phyloP scores from a whole-genome alignment of 2,113 vertebrate species.

The Rousettus leschenaultii region DNA sequence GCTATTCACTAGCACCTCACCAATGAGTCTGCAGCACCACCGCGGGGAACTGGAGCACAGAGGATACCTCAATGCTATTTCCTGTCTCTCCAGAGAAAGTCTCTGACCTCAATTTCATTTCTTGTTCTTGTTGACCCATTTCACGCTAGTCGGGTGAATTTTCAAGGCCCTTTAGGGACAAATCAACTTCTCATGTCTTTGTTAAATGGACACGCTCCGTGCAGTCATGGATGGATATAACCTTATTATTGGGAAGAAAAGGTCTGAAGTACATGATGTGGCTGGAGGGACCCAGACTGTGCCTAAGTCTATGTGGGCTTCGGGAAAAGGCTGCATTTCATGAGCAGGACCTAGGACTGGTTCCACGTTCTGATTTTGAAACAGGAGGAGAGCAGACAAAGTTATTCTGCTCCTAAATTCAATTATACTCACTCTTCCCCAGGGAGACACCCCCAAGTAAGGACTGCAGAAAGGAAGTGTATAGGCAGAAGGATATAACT shows the following conservation, averaged over 20 bases:
- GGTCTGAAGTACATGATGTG: background rate
- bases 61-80: conserved; percentile 26
- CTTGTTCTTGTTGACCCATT: conserved; percentile 75
- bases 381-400: background rate
- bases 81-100: conserved; percentile 28
- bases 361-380: background rate
- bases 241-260: background rate
- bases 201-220: conserved; percentile 8
- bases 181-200: conserved; percentile 33
- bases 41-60: background rate
- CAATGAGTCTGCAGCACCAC: background rate
- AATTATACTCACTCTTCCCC: background rate
- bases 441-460: background rate
- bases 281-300: rapidly evolving
- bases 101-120: conserved; percentile 70
- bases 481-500: background rate
- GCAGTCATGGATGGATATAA: background rate
- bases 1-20: background rate
- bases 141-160: conserved; percentile 26
- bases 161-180: conserved; percentile 60
- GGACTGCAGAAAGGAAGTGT: background rate
- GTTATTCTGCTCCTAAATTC: background rate
- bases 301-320: background rate
- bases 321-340: background rate
- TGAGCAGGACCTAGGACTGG: background rate